Evolutionary conservation across 2,888 invertebrate genomes (phyloP).

Genomic region (Cephus pygmeus): DNA sequence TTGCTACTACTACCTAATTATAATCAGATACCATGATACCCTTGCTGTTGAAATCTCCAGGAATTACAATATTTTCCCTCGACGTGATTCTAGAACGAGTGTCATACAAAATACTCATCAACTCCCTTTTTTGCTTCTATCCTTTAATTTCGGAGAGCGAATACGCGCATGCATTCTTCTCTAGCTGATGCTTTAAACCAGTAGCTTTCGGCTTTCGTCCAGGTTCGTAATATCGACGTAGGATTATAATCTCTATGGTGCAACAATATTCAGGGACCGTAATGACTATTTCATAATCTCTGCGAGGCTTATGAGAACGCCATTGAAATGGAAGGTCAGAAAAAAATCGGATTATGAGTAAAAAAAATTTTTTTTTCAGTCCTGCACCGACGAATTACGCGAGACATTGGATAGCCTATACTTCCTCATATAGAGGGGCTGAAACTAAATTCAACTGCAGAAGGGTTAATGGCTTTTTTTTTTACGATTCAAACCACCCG

Average conservation of each 20-base stretch:
- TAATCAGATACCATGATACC: neutral
- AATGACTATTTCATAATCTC: neutral
- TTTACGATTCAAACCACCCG: constrained; percentile 28
- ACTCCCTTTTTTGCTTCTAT: neutral
- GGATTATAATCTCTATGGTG: neutral
- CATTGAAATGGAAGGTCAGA: neutral
- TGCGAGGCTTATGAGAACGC: neutral
- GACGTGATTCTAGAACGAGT: neutral
- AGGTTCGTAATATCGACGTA: neutral
- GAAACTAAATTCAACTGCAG: constrained; percentile 43
- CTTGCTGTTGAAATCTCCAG: neutral
- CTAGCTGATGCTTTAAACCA: neutral
- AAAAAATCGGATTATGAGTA: neutral
- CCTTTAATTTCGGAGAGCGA: neutral
- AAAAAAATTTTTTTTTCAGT: neutral
- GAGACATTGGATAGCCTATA: neutral
- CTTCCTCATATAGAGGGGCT: neutral
- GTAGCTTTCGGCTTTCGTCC: neutral
- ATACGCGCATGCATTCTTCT: neutral
- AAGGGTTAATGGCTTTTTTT: constrained; percentile 28
- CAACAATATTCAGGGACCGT: neutral
- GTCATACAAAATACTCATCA: neutral
- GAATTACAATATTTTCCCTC: neutral
- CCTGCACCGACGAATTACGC: neutral
- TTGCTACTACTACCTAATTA: neutral